These are phyloP conservation scores for Hippocampus zosterae DNA, from an alignment of 2,113 vertebrate genomes.

Conservation along the genomic window DNA sequence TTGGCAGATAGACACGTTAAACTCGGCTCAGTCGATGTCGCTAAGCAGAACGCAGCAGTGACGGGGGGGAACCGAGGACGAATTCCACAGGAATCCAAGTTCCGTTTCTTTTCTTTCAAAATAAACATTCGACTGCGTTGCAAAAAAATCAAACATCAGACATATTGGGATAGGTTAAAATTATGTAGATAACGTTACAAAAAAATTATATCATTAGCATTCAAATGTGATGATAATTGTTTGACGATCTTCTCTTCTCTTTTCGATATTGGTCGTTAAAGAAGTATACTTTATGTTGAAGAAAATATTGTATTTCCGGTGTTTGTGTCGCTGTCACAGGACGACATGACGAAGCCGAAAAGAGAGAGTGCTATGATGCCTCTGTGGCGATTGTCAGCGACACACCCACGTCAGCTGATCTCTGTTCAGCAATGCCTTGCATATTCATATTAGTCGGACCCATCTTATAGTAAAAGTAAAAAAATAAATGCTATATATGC, in stretches of 20 bases:
- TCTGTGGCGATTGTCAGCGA: neutral
- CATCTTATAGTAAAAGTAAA: too few species aligned
- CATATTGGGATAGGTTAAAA: too few species aligned
- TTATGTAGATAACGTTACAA: neutral
- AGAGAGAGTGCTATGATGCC: neutral
- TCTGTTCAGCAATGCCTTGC: too few species aligned
- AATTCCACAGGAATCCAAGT: neutral
- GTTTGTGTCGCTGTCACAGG: neutral
- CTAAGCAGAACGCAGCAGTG: constrained; percentile 39
- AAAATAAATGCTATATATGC: too few species aligned
- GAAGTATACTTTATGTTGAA: neutral
- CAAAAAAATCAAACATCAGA: too few species aligned
- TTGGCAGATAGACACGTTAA: constrained; percentile 33
- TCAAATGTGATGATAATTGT: neutral
- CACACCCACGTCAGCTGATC: neutral
- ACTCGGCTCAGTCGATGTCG: constrained; percentile 41
- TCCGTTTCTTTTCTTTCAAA: neutral
- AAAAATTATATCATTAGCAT: neutral
- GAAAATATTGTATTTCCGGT: neutral
- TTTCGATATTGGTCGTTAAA: neutral
- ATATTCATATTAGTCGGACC: too few species aligned
- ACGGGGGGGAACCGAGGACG: constrained; percentile 30
- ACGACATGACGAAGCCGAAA: neutral
- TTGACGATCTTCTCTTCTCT: too few species aligned
- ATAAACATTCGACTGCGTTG: neutral